Base-by-base conservation (phyloP, 2,888 invertebrate genomes). In the Orthosia incerta region DNA sequence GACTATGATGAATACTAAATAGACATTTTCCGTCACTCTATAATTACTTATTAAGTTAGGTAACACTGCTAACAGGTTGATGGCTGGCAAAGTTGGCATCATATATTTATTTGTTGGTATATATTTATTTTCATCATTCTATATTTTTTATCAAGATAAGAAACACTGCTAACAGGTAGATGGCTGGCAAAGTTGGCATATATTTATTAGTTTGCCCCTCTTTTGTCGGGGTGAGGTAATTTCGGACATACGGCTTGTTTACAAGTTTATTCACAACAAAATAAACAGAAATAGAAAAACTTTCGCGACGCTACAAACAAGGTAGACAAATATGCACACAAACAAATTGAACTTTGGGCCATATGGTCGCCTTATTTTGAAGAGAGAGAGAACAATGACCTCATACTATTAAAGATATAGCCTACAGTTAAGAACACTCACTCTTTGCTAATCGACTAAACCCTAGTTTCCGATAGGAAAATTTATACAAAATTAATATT, bases 271-370 rank as follows among this genome's bases (percentile, higher is more conserved):
- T 63, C 70, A 72, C 31, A 80, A 62, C 64, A 63, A 62, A 62
- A 66, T 59, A 59, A 57, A 82, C 53, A 64, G 26, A 71, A 71
- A 73, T 69, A 69, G 65, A 73, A 83, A 68, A 79, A 78, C 69
- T 79, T 83, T 79, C 51, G 62, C 55, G 69, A 69, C 73, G 66
- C 55, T 79, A 83, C 84, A 69, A 83, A 73, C 39, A 57, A 55
- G 61, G 51, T 68, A 64, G 20, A 26, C 55, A 16, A 60, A 82
- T 57, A 61, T 70, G 59, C 31, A 71, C 18, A 77, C 59, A 68
- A 50, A 79, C 45, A 67, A 64, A 72, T 50, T 45, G 20, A 63
- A 48, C 13, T 67, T 16, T 13, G 13, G 23, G 48, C 67, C 67
- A 63, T 76, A 64, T 64, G 76, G 67, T 76, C 20, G 26, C 45